Evolutionary conservation across 2,797 vertebrate species (phyloP), one percentile per base, ranked within the genome.

Genomic region (Acrocephalus scirpaceus): DNA sequence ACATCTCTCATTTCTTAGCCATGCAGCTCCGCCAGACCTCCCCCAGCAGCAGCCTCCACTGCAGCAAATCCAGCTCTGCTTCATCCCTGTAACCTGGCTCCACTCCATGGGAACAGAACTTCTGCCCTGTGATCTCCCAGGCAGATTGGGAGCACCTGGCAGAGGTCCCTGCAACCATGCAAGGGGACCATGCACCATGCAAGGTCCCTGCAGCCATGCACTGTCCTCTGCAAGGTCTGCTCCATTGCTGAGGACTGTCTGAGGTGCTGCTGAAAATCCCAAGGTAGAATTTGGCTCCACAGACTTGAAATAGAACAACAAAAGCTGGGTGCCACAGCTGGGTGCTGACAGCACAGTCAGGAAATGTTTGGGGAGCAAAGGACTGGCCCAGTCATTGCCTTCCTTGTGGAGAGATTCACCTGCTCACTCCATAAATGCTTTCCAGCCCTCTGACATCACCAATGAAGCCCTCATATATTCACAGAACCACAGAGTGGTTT

Each of bases 101-200:
- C 27, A 5, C 13, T 54, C 71, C 36, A 0, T 9, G 42, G 25
- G 29, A 64, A 8, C 6, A 5, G 3, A 7, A n/a, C 11, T 89
- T 26, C 60, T 82, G 26, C 60, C 42, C 36, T 50, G 3, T 38
- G 7, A 19, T 57, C 17, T 14, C 53, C 38, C 12, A 10, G 10
- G 40, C 27, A 54, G 19, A 7, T 2, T 0, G 51, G 38, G 15
- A 53, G 23, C 47, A n/a, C 27, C 2, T 7, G 18, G 51, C 29
- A 79, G 74, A 78, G 60, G 13, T 65, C 10, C 44, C 70, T 85
- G 50, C 47, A 76, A 54, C n/a, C 9, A 1, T 1, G 17, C 1
- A 29, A 26, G 20, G 51, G 42, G 29, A 58, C 40, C 40, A 42
- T 42, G 45, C 45, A 47, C 22, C 47, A 48, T 48, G 22, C 47